phyloP scores from a whole-genome alignment of 2,888 invertebrate species.

The Zhuqinia jingwanae region DNA sequence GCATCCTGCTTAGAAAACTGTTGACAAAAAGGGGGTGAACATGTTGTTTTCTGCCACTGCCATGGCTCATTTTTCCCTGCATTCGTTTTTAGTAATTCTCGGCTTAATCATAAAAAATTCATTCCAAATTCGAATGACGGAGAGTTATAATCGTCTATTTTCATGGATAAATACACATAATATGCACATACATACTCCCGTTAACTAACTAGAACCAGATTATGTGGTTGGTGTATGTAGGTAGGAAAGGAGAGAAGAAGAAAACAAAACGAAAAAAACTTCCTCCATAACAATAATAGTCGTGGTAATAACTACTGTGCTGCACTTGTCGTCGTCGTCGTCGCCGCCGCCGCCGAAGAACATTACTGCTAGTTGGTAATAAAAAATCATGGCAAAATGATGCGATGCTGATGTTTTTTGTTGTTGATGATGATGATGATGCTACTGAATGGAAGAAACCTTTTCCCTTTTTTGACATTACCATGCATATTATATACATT shows the following conservation, averaged over 20 bases:
- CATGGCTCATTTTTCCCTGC: background rate
- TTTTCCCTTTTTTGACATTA: constrained; percentile 23
- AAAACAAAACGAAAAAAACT: background rate
- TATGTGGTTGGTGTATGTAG: no score
- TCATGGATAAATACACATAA: background rate
- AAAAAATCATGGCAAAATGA: background rate
- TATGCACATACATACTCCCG: background rate
- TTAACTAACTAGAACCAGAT: no score
- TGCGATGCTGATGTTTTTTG: no score
- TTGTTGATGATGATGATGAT: no score
- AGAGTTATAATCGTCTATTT: background rate
- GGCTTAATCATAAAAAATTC: background rate
- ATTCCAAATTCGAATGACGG: constrained; percentile 19
- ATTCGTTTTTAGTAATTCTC: background rate
- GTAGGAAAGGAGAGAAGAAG: no score
- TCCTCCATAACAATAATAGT: background rate
- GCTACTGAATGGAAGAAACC: background rate
- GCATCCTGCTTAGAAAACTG: background rate
- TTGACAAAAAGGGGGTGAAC: constrained; percentile 5
- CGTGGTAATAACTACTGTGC: background rate
- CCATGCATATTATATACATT: background rate
- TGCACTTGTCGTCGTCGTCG: background rate
- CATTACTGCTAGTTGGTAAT: background rate
- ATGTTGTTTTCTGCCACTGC: background rate
- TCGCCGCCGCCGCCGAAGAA: background rate